Percentiles rank a stretch among this genome's conserved stretches.
phyloP scores from a whole-genome alignment of 2,797 vertebrate species.

The Labroides dimidiatus region DNA sequence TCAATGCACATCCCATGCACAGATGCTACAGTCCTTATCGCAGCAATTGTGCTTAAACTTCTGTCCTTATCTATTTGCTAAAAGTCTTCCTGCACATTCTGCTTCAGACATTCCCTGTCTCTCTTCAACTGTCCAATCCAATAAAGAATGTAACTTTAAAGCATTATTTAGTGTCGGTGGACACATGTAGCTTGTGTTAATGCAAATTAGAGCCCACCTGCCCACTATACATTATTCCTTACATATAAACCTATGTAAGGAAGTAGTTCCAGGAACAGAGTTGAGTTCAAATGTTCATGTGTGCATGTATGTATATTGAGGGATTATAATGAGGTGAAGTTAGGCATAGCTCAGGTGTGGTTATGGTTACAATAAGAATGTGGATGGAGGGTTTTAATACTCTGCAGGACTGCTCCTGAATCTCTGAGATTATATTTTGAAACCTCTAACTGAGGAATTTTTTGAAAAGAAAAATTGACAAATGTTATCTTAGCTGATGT shows the following conservation, averaged over 20 bases:
- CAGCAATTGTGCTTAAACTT: no score
- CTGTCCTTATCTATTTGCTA: no score
- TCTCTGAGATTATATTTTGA: not conserved
- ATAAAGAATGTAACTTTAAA: no score
- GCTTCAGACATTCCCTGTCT: no score
- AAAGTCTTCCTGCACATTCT: no score
- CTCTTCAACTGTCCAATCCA: no score
- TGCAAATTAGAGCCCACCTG: no score
- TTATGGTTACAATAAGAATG: slow-evolving; percentile 18
- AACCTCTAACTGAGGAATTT: slow-evolving; percentile 8
- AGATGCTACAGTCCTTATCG: no score
- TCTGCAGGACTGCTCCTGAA: not conserved
- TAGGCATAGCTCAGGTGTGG: slow-evolving; percentile 18
- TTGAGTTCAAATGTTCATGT: slow-evolving; percentile 9
- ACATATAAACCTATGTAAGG: not conserved
- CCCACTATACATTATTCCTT: not conserved
- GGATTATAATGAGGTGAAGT: slow-evolving; percentile 12
- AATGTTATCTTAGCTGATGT: slow-evolving; percentile 20
- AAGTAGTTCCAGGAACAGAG: slow-evolving; percentile 12
- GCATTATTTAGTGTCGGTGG: no score
- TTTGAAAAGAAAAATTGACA: slow-evolving; percentile 5
- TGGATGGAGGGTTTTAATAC: slow-evolving; percentile 17
- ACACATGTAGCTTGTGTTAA: no score
- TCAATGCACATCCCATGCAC: no score
- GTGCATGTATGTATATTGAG: slow-evolving; percentile 4